Base-by-base conservation (phyloP, 2,888 invertebrate species). In the Caenorhabditis sp. region DNA sequence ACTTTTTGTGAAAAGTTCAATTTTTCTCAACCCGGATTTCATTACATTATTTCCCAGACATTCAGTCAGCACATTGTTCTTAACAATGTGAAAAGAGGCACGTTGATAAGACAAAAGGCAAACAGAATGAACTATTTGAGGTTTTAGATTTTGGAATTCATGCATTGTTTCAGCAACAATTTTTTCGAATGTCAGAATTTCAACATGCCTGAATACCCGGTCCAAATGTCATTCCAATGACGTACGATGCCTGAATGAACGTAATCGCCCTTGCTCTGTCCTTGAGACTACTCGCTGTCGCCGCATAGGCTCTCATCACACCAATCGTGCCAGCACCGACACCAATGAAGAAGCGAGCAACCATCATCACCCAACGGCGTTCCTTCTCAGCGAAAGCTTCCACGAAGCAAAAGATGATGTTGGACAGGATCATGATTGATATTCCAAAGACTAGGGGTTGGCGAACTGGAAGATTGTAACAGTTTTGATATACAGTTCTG, bases 321-420 rank as follows among this genome's bases (percentile, higher is more conserved):
- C 87, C 87, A 24, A 87, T 81, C 12, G 85, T 87, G 16, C 87
- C 87, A 1, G 87, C 87, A 19, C 87, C 87, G 22, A 86, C 56
- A 14, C 87, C 87, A 49, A 87, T 86, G 51, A 84, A 85, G 31
- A 76, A 86, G 38, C 87, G 38, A 12, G 87, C 87, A 7, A 54
- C 80, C 85, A 87, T 85, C 87, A 87, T 87, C 0, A 87, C 83
- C 85, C 85, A 87, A 22, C 87, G 80, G 16, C 87, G 73, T n/a
- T 81, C 64, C 31, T 64, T 79, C 44, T 79, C 80, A 6, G 14
- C 28, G 49, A 87, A 87, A 1, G 82, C 69, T 54, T 87, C 87
- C n/a, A 86, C 87, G 22, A 87, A 86, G 41, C 87, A 87, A 76
- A 86, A 87, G 24, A 87, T 86, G 8, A 87, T 76, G 38, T 87